Percentiles rank a stretch among this genome's conserved stretches.
phyloP scores from a whole-genome alignment of 2,113 vertebrate genomes.

The Agapornis roseicollis region DNA sequence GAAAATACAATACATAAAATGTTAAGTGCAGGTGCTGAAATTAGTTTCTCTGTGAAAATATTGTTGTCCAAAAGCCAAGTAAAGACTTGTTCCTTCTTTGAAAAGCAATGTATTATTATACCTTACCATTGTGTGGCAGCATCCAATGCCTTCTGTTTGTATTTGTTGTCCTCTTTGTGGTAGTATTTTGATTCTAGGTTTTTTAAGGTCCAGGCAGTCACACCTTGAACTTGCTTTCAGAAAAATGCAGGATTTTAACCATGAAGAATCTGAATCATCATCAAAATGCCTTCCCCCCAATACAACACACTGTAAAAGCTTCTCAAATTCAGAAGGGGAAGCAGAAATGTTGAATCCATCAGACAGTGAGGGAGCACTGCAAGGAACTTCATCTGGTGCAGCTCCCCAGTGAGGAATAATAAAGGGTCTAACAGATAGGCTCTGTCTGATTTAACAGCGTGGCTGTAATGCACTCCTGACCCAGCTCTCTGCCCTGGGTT shows the following conservation, averaged over 20 bases:
- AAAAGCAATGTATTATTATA: background rate
- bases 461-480: background rate
- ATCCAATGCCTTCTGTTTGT: background rate
- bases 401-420: background rate
- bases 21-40: background rate
- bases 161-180: background rate
- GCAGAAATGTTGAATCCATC: background rate
- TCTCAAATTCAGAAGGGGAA: background rate
- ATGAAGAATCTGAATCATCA: background rate
- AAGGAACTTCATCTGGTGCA: background rate
- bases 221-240: background rate
- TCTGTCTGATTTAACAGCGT: background rate
- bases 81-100: background rate
- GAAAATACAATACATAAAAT: background rate
- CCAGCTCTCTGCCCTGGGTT: background rate
- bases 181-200: background rate
- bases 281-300: background rate
- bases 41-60: background rate
- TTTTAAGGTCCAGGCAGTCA: background rate
- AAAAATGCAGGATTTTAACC: background rate
- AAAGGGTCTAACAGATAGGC: no score
- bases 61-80: background rate
- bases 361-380: background rate
- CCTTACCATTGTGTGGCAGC: no score
- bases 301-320: background rate